These are phyloP conservation scores for Pollenia amentaria DNA, from an alignment of 2,888 invertebrate genomes.

Conservation along the genomic window DNA sequence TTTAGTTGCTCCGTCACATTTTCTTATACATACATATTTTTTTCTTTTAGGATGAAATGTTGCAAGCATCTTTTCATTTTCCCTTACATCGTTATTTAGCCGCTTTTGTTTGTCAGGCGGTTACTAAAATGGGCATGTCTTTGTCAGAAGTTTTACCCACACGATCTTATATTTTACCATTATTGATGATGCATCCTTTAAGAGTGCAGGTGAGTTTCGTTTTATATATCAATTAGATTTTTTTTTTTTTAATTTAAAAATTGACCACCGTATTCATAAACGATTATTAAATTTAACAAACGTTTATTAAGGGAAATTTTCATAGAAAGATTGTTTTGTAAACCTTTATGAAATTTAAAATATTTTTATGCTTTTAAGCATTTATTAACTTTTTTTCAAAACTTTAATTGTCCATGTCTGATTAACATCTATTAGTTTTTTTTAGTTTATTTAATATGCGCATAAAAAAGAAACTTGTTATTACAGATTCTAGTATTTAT, in stretches of 20 bases:
- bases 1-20: background rate
- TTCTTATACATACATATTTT: constrained; percentile 37
- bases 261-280: too few relatives aligned
- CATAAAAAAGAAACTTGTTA: too few relatives aligned
- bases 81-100: constrained; percentile 98
- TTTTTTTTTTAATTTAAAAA: background rate
- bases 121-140: constrained; percentile 91
- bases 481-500: too few relatives aligned
- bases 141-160: constrained; percentile 93
- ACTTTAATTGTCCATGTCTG: too few relatives aligned
- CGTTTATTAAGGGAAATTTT: background rate
- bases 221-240: background rate
- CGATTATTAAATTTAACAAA: too few relatives aligned
- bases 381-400: too few relatives aligned
- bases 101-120: constrained; percentile 93
- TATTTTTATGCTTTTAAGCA: too few relatives aligned
- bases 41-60: constrained; percentile 89
- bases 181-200: constrained; percentile 95
- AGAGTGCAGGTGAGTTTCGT: constrained; percentile 92
- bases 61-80: constrained; percentile 97
- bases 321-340: too few relatives aligned
- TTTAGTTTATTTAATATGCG: too few relatives aligned
- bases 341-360: too few relatives aligned
- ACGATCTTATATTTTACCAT: constrained; percentile 90
- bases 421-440: too few relatives aligned